Percentiles rank a stretch among this genome's conserved stretches.
These are phyloP conservation scores for Steatornis caripensis DNA, from an alignment of 2,113 vertebrate species.

Conservation along the genomic window DNA sequence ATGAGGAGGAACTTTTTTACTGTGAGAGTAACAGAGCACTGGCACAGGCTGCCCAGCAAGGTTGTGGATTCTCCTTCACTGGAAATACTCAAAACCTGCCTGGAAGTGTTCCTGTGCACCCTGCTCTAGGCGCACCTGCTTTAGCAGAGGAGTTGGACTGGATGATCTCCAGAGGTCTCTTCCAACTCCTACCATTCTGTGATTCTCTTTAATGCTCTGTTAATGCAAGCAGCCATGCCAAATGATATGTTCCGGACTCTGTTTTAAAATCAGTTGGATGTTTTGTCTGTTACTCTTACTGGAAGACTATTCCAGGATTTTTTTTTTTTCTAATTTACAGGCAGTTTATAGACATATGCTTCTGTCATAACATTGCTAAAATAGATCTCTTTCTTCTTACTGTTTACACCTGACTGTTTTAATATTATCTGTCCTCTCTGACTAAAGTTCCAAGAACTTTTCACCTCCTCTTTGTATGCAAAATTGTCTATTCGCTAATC, in stretches of 20 bases:
- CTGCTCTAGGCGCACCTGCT: no score
- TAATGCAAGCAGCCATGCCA: neutral
- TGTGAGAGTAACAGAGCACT: no score
- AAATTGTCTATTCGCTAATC: neutral
- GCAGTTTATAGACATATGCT: neutral
- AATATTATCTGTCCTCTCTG: neutral
- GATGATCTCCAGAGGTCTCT: no score
- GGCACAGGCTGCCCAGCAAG: no score
- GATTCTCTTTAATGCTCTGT: neutral
- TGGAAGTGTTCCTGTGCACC: no score
- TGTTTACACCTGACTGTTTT: neutral
- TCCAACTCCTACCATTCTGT: no score
- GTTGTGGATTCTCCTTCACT: no score
- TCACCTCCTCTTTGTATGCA: neutral
- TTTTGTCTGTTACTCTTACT: neutral
- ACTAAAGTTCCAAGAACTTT: neutral
- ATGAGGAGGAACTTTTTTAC: no score
- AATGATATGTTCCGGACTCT: neutral
- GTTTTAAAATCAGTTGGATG: neutral
- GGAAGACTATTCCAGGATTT: neutral
- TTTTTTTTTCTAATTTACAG: neutral
- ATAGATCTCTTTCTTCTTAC: neutral
- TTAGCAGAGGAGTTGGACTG: no score
- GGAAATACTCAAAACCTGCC: no score
- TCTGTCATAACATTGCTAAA: neutral